These are phyloP conservation scores for Poeciliopsis retropinna DNA, from an alignment of 2,113 vertebrate species.

Conservation along the genomic window DNA sequence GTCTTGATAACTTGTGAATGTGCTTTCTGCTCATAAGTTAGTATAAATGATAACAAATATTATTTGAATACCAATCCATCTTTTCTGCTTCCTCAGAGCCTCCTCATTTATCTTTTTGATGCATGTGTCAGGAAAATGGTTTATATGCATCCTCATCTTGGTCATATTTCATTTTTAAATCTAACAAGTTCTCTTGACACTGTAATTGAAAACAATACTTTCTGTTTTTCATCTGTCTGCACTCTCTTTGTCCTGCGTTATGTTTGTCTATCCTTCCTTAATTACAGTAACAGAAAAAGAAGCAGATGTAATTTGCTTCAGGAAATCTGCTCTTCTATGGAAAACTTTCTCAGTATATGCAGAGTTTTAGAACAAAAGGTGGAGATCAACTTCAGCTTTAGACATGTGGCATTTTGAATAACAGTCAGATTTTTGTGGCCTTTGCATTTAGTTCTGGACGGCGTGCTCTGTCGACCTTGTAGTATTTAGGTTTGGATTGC, in stretches of 20 bases:
- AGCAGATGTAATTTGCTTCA: constrained; percentile 25
- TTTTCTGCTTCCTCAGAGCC: not conserved
- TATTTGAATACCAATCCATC: constrained; percentile 12
- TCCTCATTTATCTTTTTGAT: constrained; percentile 31
- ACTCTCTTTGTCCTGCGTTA: not conserved
- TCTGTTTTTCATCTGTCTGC: not conserved
- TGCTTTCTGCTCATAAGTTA: constrained; percentile 11
- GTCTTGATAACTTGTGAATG: constrained; percentile 11
- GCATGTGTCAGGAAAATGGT: constrained; percentile 1
- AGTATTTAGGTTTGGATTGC: not conserved
- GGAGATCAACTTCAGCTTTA: not conserved
- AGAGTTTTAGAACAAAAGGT: not conserved
- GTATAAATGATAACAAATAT: constrained; percentile 16
- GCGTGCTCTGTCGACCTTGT: not conserved
- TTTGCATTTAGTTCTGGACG: not conserved
- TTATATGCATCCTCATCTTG: constrained; percentile 10
- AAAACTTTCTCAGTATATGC: no score
- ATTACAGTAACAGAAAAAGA: constrained; percentile 9
- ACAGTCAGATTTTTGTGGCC: not conserved
- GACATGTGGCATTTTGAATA: not conserved
- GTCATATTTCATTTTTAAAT: constrained; percentile 25
- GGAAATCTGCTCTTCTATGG: not conserved
- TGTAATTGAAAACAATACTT: not conserved
- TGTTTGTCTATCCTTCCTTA: not conserved
- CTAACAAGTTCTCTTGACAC: not conserved